These are phyloP conservation scores for Dipus sagitta DNA, from an alignment of 2,797 vertebrate genomes.

Conservation along the genomic window DNA sequence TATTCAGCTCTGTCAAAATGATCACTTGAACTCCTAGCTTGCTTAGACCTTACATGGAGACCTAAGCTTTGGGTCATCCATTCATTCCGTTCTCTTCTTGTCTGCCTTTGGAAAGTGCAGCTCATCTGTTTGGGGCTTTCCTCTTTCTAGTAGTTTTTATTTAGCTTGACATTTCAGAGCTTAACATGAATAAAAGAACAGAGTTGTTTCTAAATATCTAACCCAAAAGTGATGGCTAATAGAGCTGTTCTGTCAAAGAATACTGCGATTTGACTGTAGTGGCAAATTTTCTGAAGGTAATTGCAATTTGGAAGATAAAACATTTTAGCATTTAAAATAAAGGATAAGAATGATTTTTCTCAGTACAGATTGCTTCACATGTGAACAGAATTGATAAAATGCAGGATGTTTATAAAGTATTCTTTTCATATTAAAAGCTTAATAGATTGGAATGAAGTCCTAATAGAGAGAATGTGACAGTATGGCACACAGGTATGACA, in stretches of 20 bases:
- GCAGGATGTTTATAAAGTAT: conserved; percentile 23
- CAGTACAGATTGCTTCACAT: conserved; percentile 33
- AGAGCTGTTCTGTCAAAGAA: conserved; percentile 35
- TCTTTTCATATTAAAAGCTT: background rate
- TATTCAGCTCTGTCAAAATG: conserved; percentile 68
- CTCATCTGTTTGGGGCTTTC: conserved; percentile 28
- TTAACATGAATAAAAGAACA: conserved; percentile 18
- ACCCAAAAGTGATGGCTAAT: background rate
- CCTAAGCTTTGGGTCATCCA: conserved; percentile 47
- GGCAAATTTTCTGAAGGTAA: conserved; percentile 32
- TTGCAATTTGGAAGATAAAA: conserved; percentile 33
- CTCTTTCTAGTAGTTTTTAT: conserved; percentile 5
- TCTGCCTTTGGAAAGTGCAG: conserved; percentile 67
- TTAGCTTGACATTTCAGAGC: conserved; percentile 36
- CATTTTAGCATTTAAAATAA: conserved; percentile 49
- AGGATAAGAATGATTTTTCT: background rate
- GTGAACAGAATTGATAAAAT: conserved; percentile 45
- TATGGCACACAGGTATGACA: background rate
- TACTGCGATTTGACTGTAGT: background rate
- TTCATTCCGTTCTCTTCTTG: conserved; percentile 79
- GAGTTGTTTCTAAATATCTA: conserved; percentile 25
- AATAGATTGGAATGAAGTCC: conserved; percentile 13
- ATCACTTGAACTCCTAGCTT: conserved; percentile 67
- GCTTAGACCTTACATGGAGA: conserved; percentile 58
- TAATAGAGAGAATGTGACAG: background rate